Evolutionary conservation across 2,797 vertebrate genomes (phyloP).

Genomic region (Sebastes itinus): DNA sequence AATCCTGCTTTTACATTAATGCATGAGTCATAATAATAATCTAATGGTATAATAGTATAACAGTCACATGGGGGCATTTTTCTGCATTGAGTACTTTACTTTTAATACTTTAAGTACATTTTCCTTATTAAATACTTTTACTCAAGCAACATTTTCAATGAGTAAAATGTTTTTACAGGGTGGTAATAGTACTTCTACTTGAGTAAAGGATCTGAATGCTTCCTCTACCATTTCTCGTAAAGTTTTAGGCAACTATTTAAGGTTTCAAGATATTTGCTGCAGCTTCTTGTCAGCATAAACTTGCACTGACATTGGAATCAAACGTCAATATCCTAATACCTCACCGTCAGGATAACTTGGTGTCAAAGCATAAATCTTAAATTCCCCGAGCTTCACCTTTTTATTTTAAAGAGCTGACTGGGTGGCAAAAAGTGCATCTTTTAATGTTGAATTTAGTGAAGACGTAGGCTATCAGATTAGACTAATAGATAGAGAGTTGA

Average conservation of each 20-base stretch:
- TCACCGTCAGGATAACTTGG: no score
- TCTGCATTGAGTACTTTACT: no score
- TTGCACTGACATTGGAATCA: not conserved
- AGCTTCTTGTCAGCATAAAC: not conserved
- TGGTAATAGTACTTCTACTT: no score
- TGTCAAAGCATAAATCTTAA: not conserved
- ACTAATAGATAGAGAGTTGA: not conserved
- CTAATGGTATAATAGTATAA: no score
- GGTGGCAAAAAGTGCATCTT: fast-evolving
- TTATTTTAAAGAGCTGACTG: not conserved
- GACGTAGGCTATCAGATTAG: not conserved
- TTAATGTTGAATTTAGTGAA: not conserved
- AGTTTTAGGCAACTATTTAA: not conserved
- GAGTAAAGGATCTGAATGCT: no score
- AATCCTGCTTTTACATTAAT: no score
- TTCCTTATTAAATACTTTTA: no score
- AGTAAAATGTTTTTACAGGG: no score
- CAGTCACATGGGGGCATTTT: no score
- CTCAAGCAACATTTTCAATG: no score
- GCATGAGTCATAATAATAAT: no score
- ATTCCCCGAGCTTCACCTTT: not conserved
- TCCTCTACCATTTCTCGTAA: fast-evolving
- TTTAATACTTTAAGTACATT: no score
- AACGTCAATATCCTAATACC: not conserved
- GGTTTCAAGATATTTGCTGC: not conserved